Base-by-base conservation (phyloP, 1,140 invertebrate species). In the Camponotus pennsylvanicus region DNA sequence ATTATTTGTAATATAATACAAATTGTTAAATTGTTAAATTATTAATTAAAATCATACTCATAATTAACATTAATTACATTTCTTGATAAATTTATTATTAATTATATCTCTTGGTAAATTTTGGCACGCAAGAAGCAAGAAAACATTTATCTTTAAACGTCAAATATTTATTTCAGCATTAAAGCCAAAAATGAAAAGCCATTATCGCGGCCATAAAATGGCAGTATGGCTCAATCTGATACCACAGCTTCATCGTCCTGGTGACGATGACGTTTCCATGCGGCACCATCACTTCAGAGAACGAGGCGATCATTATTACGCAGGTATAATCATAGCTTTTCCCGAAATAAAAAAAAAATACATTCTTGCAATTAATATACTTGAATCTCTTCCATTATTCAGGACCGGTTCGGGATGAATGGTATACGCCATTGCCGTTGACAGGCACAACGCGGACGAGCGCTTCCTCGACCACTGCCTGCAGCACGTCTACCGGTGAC, bases 181-280 rank as follows among this genome's bases (percentile, higher is more conserved):
- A 45, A 97, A 97, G 90, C 96, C 97, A 2, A 96, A 97, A 86
- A 97, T 97, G 96, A 97, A 96, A 91, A 97, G 97, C 89, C 98
- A 98, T 94, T 99, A 98, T 94, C 96, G 98, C 15, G 98, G 98
- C 3, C 98, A 98, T 94, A 98, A 98, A 94, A 97, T 98, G 96
- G 98, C 98, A n/a, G 96, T 99, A 52, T 99, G 98, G 98, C 95
- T 98, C 76, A 97, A 98, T 92, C 96, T 99, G 40, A 97, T 99
- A 76, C 98, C 98, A 5, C 98, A 98, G 93, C 96, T 98, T 66
- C 97, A 98, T 94, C 96, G 97, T 90, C 97, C 97, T 0, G 97
- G 97, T 2, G 97, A 97, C 86, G 95, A 96, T 40, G 97, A 97
- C 91, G 97, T 97, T 66, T 97, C 97, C 76, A 97, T 97, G 95